Evolutionary conservation across 2,888 invertebrate genomes (phyloP).

Genomic region (Tetranychus piercei): DNA sequence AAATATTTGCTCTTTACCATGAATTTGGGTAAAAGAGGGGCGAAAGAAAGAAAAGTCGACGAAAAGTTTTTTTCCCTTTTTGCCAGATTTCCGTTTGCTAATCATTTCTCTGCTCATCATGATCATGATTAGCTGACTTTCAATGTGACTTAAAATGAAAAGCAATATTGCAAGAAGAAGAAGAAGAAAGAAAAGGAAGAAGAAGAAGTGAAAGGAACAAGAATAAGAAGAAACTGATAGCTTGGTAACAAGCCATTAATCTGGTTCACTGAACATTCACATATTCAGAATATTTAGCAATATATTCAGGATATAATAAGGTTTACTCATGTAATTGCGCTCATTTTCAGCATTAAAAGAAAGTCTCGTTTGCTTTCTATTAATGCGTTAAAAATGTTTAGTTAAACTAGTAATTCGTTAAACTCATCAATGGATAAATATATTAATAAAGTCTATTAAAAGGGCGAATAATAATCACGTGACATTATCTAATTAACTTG

Average conservation of each 20-base stretch:
- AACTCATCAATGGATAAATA: not conserved
- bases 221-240: not conserved
- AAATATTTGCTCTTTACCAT: not conserved
- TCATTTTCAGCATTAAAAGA: not conserved
- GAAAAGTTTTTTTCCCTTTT: not conserved
- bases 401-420: not conserved
- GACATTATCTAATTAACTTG: not conserved
- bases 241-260: not conserved
- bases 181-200: no score
- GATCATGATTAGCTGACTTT: not conserved
- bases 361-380: no score
- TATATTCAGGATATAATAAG: not conserved
- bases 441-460: no score
- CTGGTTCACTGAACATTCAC: not conserved
- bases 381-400: no score
- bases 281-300: not conserved
- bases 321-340: not conserved
- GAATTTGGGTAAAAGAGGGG: not conserved
- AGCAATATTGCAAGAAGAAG: no score
- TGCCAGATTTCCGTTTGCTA: not conserved
- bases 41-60: not conserved
- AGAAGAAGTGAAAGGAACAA: not conserved
- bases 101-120: not conserved
- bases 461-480: not conserved
- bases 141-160: no score